Conservation (phyloP, 2,797 vertebrate genomes). For the Lepidocolaptes lacrymiger region DNA sequence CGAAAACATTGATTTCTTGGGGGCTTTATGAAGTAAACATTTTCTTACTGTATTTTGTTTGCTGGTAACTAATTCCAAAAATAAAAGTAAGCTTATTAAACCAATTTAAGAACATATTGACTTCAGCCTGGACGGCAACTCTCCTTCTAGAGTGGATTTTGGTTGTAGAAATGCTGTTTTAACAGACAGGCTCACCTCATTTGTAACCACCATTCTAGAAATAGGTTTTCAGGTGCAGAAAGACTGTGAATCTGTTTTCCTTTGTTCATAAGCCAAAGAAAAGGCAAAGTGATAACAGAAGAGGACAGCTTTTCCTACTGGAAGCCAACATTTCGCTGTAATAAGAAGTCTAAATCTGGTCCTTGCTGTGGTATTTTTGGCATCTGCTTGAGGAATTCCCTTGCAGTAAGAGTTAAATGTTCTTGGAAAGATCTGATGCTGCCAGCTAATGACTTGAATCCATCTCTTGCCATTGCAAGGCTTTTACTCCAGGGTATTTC, state of each 20-base stretch:
- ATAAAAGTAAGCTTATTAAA: constrained; percentile 40
- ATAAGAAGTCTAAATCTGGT: background rate
- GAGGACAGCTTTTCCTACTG: background rate
- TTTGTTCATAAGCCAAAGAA: background rate
- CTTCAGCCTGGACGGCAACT: background rate
- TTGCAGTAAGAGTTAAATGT: constrained; percentile 19
- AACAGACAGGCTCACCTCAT: background rate
- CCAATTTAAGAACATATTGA: background rate
- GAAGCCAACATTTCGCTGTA: background rate
- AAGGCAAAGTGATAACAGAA: background rate
- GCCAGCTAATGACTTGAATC: background rate
- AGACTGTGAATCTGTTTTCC: background rate
- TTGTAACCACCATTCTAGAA: background rate
- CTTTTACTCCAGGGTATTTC: background rate
- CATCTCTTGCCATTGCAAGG: background rate
- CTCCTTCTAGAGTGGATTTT: background rate
- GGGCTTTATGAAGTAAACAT: constrained; percentile 34
- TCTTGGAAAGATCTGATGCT: constrained; percentile 6
- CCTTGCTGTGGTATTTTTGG: background rate
- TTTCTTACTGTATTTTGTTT: constrained; percentile 46
- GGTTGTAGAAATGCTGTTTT: background rate
- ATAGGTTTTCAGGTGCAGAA: background rate
- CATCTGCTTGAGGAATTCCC: constrained; percentile 16
- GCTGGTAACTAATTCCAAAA: constrained; percentile 11
- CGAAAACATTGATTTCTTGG: constrained; percentile 27